Base-by-base conservation (phyloP, 2,797 vertebrate genomes). In the Echeneis naucrates region DNA sequence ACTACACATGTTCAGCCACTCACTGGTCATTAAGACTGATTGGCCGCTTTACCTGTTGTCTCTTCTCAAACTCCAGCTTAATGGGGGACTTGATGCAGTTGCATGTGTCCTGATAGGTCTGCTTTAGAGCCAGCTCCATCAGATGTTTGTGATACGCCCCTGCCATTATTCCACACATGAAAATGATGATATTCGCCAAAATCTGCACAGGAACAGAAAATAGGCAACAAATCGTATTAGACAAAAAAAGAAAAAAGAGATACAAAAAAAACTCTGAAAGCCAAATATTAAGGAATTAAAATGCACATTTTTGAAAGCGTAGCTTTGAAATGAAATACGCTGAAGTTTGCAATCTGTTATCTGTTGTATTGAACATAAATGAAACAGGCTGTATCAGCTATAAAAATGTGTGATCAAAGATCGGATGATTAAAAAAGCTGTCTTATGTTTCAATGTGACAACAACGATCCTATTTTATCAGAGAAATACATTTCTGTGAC, bases 31-130 rank as follows among this genome's bases (percentile, higher is more conserved):
- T 47, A 67, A 38, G 35, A 35, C 26, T 23, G 45, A 68, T 33
- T 59, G 62, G 73, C 16, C 37, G 50, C 38, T 64, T 87, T 95
- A 99, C 98, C 97, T 99, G 98, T 75, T 99, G 98, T 56, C 96
- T 95, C 80, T 98, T 99, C 88, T 99, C 97, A 91, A 98, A 99
- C 76, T 99, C 98, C 82, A 99, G 76, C 88, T 99, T 99, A 90
- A 99, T 99, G 8, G 98, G 96, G 12, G 98, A 99, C 87, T 99
- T 99, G 92, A 99, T 98, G 91, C 97, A 99, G 88, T 98, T 99
- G 91, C 98, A 99, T 0, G 97, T 99, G 91, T 99, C 98, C 79
- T 97, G 96, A 75, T 99, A 99, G 0, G 98, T 99, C 78, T 99
- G 98, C 86, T 96, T 96, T 11, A 99, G 93, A 0, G 98, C 98